Evolutionary conservation across 1,140 invertebrate genomes (phyloP).

Genomic region (Trichomalopsis sarcophagae): DNA sequence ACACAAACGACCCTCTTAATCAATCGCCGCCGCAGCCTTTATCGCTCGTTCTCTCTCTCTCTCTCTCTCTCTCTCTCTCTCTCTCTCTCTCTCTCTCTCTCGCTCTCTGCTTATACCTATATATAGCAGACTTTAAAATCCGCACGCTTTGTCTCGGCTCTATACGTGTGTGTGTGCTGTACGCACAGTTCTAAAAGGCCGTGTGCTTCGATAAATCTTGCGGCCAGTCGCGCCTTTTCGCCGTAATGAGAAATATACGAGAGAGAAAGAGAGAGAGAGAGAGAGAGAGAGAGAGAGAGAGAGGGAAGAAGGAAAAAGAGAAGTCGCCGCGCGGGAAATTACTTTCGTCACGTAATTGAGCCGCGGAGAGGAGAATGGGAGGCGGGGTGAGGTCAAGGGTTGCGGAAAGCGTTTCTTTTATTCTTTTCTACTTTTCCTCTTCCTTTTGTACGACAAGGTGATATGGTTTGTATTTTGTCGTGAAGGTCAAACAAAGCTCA

Average conservation of each 20-base stretch:
- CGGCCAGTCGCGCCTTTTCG: slow-evolving; percentile 38
- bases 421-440: background rate
- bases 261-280: background rate
- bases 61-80: slow-evolving; percentile 38
- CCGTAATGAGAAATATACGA: slow-evolving; percentile 48
- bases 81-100: slow-evolving; percentile 6
- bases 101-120: slow-evolving; percentile 44
- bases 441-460: background rate
- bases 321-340: slow-evolving; percentile 22
- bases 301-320: background rate
- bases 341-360: slow-evolving; percentile 38
- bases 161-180: background rate
- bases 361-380: background rate
- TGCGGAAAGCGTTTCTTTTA: background rate
- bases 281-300: no score
- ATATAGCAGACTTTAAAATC: slow-evolving; percentile 2
- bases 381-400: background rate
- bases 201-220: slow-evolving; percentile 66
- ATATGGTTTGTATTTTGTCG: background rate
- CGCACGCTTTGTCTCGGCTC: slow-evolving; percentile 20
- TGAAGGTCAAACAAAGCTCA: background rate
- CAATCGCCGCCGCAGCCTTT: slow-evolving; percentile 69
- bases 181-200: slow-evolving; percentile 58
- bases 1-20: slow-evolving; percentile 73
- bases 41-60: slow-evolving; percentile 55